A percentile compares a stretch with the other conserved stretches of the same genome.
Evolutionary conservation across 1,140 invertebrate genomes (phyloP).

Genomic region (Xylocopa sonorina): DNA sequence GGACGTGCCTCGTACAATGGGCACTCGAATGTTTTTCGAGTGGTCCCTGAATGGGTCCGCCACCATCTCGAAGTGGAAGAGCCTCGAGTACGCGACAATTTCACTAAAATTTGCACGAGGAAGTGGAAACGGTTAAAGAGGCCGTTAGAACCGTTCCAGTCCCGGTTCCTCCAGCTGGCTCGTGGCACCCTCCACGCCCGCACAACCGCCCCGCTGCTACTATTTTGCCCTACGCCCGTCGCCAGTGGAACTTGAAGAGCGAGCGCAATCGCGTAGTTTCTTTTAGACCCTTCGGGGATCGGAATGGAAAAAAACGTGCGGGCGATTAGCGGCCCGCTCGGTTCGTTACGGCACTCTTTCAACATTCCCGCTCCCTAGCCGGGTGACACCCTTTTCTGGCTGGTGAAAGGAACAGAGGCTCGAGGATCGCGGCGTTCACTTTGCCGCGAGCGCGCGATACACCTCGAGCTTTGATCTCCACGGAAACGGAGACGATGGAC

Average conservation of each 20-base stretch:
- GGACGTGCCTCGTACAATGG: conserved; percentile 38
- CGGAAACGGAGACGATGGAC: conserved; percentile 23
- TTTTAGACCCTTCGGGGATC: conserved; percentile 2
- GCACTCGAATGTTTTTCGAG: conserved; percentile 44
- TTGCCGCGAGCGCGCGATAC: conserved; percentile 24
- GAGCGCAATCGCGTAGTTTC: conserved; percentile 28
- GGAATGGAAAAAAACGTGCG: conserved; percentile 25
- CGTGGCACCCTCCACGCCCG: too few species aligned
- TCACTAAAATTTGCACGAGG: conserved; percentile 50
- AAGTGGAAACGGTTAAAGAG: conserved; percentile 39
- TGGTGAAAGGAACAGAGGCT: conserved; percentile 12
- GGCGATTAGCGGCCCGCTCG: conserved; percentile 34
- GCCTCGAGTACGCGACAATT: conserved; percentile 43
- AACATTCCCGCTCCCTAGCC: not conserved
- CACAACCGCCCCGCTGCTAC: not conserved
- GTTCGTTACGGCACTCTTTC: conserved; percentile 42
- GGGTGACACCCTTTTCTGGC: not conserved
- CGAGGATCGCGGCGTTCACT: conserved; percentile 27
- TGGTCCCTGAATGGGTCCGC: conserved; percentile 23
- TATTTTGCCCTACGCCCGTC: conserved; percentile 16
- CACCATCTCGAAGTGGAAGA: conserved; percentile 46
- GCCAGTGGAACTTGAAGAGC: conserved; percentile 6
- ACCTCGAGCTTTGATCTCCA: conserved; percentile 47
- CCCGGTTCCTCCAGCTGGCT: not conserved
- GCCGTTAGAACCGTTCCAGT: conserved; percentile 16